These are phyloP conservation scores for Xestia ashworthii DNA, from an alignment of 2,888 invertebrate genomes.

Conservation along the genomic window DNA sequence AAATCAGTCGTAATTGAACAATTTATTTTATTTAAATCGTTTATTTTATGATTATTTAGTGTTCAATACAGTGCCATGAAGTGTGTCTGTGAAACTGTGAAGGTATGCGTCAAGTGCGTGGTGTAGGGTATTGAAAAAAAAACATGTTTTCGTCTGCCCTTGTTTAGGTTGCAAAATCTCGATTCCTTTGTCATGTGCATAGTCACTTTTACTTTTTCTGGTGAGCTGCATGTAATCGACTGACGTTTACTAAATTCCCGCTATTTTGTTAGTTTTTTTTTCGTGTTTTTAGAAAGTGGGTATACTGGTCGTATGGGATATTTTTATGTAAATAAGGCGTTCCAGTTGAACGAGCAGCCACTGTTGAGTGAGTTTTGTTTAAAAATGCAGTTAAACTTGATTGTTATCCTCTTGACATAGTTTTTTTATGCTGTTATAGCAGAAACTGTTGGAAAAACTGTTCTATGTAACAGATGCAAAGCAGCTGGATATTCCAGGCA, in stretches of 20 bases:
- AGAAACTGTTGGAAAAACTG: conserved; percentile 30
- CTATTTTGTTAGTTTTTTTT: conserved; percentile 74
- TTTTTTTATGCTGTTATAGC: conserved; percentile 52
- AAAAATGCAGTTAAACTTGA: conserved; percentile 75
- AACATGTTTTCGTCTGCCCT: conserved; percentile 86
- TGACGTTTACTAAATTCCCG: conserved; percentile 74
- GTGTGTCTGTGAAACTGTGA: conserved; percentile 72
- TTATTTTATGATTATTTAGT: conserved; percentile 79
- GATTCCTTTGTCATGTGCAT: conserved; percentile 86
- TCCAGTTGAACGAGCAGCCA: conserved; percentile 76
- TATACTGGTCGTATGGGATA: conserved; percentile 63
- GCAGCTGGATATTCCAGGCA: conserved; percentile 19
- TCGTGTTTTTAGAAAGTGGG: conserved; percentile 70
- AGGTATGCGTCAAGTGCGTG: conserved; percentile 72
- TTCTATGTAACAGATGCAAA: conserved; percentile 33
- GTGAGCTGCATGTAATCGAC: conserved; percentile 66
- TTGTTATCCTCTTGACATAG: conserved; percentile 69
- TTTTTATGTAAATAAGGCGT: conserved; percentile 78
- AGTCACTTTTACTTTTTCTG: conserved; percentile 87
- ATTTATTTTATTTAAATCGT: conserved; percentile 80
- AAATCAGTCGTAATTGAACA: conserved; percentile 83
- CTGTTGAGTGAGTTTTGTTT: conserved; percentile 72
- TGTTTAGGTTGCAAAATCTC: conserved; percentile 87
- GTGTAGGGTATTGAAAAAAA: conserved; percentile 71
- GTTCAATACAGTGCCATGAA: conserved; percentile 81